Evolutionary conservation across 2,888 invertebrate species (phyloP).

Genomic region (Eurytoma adleriae): DNA sequence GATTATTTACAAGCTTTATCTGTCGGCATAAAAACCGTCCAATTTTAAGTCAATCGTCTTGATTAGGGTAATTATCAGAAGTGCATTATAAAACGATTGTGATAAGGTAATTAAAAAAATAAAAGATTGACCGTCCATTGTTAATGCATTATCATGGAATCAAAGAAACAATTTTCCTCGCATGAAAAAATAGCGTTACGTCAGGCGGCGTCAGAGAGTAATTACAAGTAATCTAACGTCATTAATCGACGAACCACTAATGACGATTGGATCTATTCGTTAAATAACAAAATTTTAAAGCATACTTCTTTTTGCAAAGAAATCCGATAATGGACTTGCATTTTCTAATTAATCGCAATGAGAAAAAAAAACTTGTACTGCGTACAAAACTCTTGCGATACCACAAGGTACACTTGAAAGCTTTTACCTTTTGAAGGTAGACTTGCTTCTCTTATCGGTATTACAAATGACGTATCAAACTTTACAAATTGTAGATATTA

Average conservation of each 20-base stretch:
- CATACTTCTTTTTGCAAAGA: not conserved
- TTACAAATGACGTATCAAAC: no score
- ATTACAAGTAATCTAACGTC: constrained; percentile 41
- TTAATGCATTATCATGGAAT: constrained; percentile 29
- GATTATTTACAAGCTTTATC: no score
- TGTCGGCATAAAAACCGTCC: not conserved
- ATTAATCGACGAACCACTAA: constrained; percentile 37
- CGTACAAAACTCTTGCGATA: not conserved
- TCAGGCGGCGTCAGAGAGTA: constrained; percentile 37
- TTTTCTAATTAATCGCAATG: not conserved
- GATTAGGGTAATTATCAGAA: constrained; percentile 16
- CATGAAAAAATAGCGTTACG: constrained; percentile 40
- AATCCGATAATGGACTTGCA: not conserved
- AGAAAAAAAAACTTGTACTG: not conserved
- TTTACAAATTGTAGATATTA: no score
- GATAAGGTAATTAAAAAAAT: constrained; percentile 29
- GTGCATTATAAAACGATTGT: constrained; percentile 12
- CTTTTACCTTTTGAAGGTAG: no score
- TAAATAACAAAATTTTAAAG: constrained; percentile 27
- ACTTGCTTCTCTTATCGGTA: no score
- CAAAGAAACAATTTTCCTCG: constrained; percentile 36
- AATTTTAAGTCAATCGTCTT: constrained; percentile 7
- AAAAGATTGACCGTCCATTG: constrained; percentile 20
- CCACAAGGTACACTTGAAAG: no score
- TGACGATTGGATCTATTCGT: constrained; percentile 23